phyloP scores from a whole-genome alignment of 2,113 vertebrate genomes.

The Nesoenas mayeri region DNA sequence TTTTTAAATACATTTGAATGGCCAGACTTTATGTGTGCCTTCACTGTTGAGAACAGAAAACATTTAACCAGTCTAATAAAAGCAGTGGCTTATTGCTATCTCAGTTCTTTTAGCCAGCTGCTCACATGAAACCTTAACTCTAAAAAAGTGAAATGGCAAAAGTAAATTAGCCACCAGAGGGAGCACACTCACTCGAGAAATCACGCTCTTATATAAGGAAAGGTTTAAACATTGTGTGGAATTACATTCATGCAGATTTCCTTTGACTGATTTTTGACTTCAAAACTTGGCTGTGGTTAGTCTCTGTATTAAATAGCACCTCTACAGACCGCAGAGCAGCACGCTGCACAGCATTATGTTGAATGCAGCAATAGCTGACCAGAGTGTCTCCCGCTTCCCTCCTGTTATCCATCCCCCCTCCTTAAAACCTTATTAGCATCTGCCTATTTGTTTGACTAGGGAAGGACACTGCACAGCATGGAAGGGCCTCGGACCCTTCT shows the following conservation, averaged over 20 bases:
- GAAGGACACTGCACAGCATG: rapidly evolving
- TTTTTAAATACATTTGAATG: not conserved
- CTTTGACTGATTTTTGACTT: not conserved
- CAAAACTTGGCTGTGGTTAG: not conserved
- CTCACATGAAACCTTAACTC: not conserved
- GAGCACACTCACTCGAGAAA: not conserved
- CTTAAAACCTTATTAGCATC: not conserved
- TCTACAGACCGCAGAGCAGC: not conserved
- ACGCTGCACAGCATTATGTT: rapidly evolving
- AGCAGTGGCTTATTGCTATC: not conserved
- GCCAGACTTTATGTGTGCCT: not conserved
- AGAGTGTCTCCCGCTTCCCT: not conserved
- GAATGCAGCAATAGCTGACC: rapidly evolving
- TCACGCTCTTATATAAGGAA: not conserved
- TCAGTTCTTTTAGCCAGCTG: not conserved
- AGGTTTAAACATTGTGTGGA: not conserved
- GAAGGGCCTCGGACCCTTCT: not conserved
- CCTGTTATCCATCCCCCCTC: not conserved
- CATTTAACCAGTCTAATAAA: not conserved
- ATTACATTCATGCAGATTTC: not conserved
- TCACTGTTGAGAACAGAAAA: not conserved
- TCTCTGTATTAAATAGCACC: not conserved
- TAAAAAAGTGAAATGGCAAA: not conserved
- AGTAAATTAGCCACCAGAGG: conserved; percentile 45
- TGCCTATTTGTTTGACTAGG: not conserved